Conservation (phyloP, 2,797 vertebrate species). For the Enteromius trimaculatus region DNA sequence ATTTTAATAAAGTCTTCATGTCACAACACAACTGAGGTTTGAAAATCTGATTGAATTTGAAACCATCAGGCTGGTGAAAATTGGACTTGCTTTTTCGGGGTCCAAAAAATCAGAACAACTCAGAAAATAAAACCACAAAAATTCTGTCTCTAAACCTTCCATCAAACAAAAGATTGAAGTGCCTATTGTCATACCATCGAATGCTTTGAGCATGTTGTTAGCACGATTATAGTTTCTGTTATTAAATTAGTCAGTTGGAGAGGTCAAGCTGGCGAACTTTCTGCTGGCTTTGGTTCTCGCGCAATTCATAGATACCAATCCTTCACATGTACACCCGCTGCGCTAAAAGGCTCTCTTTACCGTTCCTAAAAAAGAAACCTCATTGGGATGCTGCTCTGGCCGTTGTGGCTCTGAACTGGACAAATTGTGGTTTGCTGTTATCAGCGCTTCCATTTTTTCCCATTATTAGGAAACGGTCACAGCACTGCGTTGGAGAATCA, state of each 20-base stretch:
- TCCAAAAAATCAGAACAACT: neutral
- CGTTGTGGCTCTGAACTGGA: conserved; percentile 59
- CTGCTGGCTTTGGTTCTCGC: neutral
- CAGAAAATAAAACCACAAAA: neutral
- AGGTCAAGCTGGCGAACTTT: neutral
- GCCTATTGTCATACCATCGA: neutral
- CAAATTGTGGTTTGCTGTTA: conserved; percentile 59
- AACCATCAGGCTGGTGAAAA: neutral
- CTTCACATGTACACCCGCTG: conserved; percentile 2
- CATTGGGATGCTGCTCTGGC: conserved; percentile 49
- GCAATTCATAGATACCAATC: neutral
- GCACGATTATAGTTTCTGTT: neutral
- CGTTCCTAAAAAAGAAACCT: conserved; percentile 20
- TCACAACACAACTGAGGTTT: neutral
- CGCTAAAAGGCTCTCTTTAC: neutral
- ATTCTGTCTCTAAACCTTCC: neutral
- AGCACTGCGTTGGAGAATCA: conserved; percentile 65
- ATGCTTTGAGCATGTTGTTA: neutral
- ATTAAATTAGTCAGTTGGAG: neutral
- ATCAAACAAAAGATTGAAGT: neutral
- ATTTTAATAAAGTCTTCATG: neutral
- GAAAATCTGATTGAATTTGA: neutral
- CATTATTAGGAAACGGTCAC: conserved; percentile 51
- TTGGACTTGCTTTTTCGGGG: neutral
- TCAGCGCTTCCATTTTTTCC: conserved; percentile 60